Percentiles rank a stretch among this genome's conserved stretches.
phyloP scores from a whole-genome alignment of 2,113 vertebrate genomes.

The Platycercus adscitus region DNA sequence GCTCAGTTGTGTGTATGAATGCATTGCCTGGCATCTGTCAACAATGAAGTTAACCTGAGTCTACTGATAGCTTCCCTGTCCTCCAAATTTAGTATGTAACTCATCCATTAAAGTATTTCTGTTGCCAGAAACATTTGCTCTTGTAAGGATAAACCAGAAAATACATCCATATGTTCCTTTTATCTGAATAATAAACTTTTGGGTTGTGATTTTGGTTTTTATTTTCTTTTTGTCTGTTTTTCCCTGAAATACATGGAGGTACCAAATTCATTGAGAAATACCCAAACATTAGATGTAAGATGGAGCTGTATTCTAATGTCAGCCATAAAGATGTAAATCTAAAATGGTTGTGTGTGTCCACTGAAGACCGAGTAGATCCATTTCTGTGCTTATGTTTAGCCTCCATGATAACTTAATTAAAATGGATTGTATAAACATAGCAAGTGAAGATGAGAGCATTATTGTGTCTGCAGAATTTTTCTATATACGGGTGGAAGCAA shows the following conservation, averaged over 20 bases:
- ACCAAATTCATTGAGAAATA: neutral
- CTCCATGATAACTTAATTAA: neutral
- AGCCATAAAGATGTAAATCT: neutral
- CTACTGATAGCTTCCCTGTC: neutral
- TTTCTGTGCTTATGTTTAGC: neutral
- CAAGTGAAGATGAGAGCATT: neutral
- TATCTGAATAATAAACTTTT: neutral
- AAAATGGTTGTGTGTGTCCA: neutral
- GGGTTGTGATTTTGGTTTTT: accelerated
- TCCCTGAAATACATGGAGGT: neutral
- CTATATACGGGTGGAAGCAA: neutral
- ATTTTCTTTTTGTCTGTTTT: neutral
- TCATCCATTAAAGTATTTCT: neutral
- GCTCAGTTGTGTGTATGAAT: neutral
- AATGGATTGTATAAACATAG: neutral
- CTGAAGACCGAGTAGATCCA: neutral
- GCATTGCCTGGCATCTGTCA: neutral
- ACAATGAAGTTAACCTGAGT: neutral
- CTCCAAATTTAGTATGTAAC: neutral
- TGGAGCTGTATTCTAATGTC: neutral
- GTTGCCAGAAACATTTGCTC: neutral
- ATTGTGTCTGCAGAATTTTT: neutral
- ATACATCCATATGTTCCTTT: neutral
- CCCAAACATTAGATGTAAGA: neutral
- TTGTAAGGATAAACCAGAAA: neutral